Conservation (phyloP, 2,113 vertebrate species). For the Colaptes auratus region DNA sequence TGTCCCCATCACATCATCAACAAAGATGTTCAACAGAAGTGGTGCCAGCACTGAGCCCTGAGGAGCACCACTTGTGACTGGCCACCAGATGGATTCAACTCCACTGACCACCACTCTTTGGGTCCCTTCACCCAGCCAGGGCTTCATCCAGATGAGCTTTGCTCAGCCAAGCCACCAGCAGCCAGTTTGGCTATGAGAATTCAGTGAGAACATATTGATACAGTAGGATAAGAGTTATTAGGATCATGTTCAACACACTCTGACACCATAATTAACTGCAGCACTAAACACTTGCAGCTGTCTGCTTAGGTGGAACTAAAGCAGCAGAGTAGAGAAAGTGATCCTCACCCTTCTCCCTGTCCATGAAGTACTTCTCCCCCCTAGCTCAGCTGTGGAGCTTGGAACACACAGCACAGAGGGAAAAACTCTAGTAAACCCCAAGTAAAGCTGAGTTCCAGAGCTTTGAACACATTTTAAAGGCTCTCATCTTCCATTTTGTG, state of each 20-base stretch:
- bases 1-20: no score
- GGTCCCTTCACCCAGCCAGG: no score
- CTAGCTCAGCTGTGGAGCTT: background rate
- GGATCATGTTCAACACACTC: background rate
- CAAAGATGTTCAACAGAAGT: no score
- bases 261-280: background rate
- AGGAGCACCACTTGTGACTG: no score
- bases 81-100: no score
- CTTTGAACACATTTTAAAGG: background rate
- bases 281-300: background rate
- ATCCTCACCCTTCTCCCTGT: background rate
- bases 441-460: background rate
- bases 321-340: fast-evolving
- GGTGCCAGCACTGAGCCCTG: no score
- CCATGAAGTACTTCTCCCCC: background rate
- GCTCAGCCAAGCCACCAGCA: no score
- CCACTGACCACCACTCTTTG: no score
- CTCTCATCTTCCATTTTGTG: background rate
- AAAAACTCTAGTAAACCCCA: background rate
- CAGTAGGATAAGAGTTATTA: background rate
- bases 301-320: slow-evolving; percentile 1
- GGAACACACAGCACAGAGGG: background rate
- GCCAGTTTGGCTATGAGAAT: no score
- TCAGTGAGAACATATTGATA: no score
- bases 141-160: no score